phyloP scores from a whole-genome alignment of 2,113 vertebrate genomes.

The Girardinichthys multiradiatus region DNA sequence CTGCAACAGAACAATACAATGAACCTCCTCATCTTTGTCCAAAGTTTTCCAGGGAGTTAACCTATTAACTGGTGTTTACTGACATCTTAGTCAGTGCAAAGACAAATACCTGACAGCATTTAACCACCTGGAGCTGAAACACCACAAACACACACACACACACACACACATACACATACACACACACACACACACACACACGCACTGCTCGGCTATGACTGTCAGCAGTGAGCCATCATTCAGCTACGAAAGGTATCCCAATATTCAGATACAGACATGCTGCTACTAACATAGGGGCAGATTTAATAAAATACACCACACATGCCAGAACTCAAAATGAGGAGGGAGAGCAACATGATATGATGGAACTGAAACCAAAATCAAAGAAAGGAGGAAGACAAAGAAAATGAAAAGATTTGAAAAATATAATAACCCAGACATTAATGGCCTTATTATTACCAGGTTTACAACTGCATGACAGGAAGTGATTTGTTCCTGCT shows the following conservation, averaged over 20 bases:
- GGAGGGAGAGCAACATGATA: neutral
- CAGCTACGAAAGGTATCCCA: constrained; percentile 2
- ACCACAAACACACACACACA: constrained; percentile 13
- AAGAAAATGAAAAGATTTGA: too few species aligned
- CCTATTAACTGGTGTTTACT: constrained; percentile 32
- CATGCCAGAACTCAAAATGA: constrained; percentile 11
- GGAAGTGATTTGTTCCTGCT: neutral
- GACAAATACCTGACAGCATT: constrained; percentile 17
- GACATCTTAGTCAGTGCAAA: constrained; percentile 32
- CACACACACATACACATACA: too few species aligned
- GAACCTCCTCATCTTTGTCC: neutral
- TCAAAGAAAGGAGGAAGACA: neutral
- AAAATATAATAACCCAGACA: neutral
- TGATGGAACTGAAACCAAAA: neutral
- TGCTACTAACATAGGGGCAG: constrained; percentile 1
- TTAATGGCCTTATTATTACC: neutral
- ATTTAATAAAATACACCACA: constrained; percentile 1
- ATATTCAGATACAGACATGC: constrained; percentile 5
- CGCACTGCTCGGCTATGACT: neutral
- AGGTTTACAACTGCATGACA: neutral
- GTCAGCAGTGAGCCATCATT: neutral
- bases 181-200: constrained; percentile 9
- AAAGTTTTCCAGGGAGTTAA: constrained; percentile 17
- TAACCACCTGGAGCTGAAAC: constrained; percentile 40
- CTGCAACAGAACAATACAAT: neutral